Evolutionary conservation across 1,140 invertebrate species (phyloP), one percentile per base, ranked within the genome.

Genomic region (Portunus trituberculatus): DNA sequence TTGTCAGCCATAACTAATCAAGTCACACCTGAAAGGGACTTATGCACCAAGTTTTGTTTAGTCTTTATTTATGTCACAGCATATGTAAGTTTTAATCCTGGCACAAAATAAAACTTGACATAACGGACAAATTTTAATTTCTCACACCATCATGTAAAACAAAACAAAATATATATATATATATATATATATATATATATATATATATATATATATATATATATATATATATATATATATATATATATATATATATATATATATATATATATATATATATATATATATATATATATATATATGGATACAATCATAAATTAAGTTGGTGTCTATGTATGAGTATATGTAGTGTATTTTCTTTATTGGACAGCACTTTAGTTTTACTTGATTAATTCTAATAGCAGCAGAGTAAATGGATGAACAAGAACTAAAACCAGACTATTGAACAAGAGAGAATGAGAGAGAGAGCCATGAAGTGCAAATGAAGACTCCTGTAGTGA

Each of bases 11-110:
- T 76, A 76, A 76, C 25, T 76, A 76, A n/a, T 76, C 67, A 76
- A 76, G 67, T 76, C 67, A 76, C 67, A n/a, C n/a, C 20, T 76
- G n/a, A 25, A 76, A 76, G 67, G 67, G 67, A 76, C 67, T n/a
- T 76, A 76, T 76, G 67, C 67, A 76, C 67, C 67, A 76, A 76
- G 20, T 76, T 76, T 76, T n/a, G 67, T 76, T 76, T n/a, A 76
- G 67, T 76, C 52, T 76, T 76, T 76, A 76, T 76, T 76, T 76
- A 76, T 76, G 25, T 76, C 67, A 76, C n/a, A 76, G 67, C 67
- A 76, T 7, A 76, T 76, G 67, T 76, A n/a, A 59, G 52, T 76
- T n/a, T 76, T 76, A 76, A 76, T 76, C 67, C 67, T n/a, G 67
- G 67, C 67, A 76, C 67, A 76, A 76, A 76, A 76, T n/a, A n/a